Conservation (phyloP, 2,113 vertebrate genomes). For the Erinaceus europaeus region DNA sequence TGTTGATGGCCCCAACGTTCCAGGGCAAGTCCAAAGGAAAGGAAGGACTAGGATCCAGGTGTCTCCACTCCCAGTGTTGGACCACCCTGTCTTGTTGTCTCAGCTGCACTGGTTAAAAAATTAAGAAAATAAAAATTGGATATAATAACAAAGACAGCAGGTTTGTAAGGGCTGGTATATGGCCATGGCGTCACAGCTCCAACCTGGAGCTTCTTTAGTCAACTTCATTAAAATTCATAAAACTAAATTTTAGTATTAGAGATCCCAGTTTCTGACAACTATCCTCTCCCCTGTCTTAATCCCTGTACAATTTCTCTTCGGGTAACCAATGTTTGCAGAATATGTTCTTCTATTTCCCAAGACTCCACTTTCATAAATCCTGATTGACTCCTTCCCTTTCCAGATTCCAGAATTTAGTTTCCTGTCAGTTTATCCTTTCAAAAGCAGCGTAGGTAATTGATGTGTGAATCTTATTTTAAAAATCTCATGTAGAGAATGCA, state of each 20-base stretch:
- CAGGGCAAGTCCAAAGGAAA: constrained; percentile 28
- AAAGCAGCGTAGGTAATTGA: not conserved
- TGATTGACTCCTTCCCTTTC: not conserved
- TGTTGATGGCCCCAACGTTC: not conserved
- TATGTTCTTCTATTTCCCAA: not conserved
- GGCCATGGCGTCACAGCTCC: not conserved
- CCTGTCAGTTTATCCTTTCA: not conserved
- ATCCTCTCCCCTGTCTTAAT: not conserved
- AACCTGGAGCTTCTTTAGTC: not conserved
- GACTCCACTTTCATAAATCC: not conserved
- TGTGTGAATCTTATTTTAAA: not conserved
- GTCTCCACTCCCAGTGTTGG: constrained; percentile 53
- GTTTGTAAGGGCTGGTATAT: constrained; percentile 53
- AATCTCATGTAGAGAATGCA: not conserved
- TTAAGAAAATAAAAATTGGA: constrained; percentile 61
- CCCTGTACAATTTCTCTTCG: not conserved
- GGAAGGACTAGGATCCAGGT: constrained; percentile 55
- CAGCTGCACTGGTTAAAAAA: constrained; percentile 66
- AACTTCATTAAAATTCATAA: constrained; percentile 15
- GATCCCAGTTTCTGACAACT: constrained; percentile 1
- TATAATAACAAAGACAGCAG: constrained; percentile 60
- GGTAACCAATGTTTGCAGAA: not conserved
- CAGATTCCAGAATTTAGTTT: not conserved
- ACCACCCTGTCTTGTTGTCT: constrained; percentile 78
- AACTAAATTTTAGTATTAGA: not conserved